phyloP scores from a whole-genome alignment of 35 echinoderm and acorn worm genomes.

The Ptychodera flava region DNA sequence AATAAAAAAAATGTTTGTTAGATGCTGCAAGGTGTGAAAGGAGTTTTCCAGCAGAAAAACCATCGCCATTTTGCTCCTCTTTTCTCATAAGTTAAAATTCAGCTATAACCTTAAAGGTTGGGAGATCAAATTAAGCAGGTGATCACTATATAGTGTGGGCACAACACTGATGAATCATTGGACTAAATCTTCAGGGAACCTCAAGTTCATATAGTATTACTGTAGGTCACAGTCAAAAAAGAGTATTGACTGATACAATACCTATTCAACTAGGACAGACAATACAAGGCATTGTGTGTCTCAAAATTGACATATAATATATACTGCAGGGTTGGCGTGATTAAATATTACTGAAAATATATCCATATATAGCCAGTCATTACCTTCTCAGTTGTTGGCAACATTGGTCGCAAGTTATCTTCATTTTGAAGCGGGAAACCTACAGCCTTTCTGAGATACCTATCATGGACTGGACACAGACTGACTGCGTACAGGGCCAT shows the following conservation, averaged over 20 bases:
- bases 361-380: not conserved
- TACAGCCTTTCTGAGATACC: conserved; percentile 44
- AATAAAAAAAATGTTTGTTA: not conserved
- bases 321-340: not conserved
- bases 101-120: too few relatives aligned
- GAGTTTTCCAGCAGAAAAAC: not conserved
- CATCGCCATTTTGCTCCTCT: not conserved
- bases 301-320: not conserved
- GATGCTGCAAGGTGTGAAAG: not conserved
- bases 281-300: not conserved
- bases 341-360: not conserved
- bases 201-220: too few relatives aligned
- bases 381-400: conserved; percentile 41
- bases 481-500: conserved; percentile 42
- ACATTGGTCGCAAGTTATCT: conserved; percentile 13
- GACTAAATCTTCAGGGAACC: not conserved
- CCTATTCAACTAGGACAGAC: not conserved
- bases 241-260: too few relatives aligned
- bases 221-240: too few relatives aligned
- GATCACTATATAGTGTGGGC: not conserved
- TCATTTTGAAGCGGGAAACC: conserved; percentile 47
- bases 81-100: not conserved
- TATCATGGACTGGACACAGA: conserved; percentile 69
- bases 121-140: not conserved
- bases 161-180: not conserved